These are phyloP conservation scores for Morpho deidamia DNA, from an alignment of 2,888 invertebrate genomes.

Conservation along the genomic window DNA sequence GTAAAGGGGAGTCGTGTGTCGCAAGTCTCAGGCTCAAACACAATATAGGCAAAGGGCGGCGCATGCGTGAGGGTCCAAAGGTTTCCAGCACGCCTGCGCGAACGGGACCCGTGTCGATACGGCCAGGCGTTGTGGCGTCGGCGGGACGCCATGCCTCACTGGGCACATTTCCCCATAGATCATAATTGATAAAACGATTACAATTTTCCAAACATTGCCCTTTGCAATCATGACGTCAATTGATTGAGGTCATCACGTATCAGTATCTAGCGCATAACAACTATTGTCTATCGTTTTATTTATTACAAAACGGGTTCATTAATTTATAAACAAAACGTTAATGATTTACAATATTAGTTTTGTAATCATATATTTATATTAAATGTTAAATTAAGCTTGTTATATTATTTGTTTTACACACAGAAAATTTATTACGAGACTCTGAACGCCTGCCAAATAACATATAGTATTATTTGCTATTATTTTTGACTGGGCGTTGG, in stretches of 20 bases:
- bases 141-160: conserved; percentile 46
- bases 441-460: conserved; percentile 1
- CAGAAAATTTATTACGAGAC: background rate
- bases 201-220: conserved; percentile 8
- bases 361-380: no score
- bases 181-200: conserved; percentile 26
- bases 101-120: conserved; percentile 29
- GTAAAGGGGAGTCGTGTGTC: conserved; percentile 62
- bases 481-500: background rate
- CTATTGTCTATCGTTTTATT: background rate
- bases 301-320: background rate
- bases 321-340: background rate
- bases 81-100: conserved; percentile 53
- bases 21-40: conserved; percentile 45
- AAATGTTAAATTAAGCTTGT: no score
- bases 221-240: conserved; percentile 14
- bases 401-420: no score
- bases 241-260: background rate
- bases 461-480: background rate
- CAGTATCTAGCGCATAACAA: no score
- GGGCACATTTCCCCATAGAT: conserved; percentile 24
- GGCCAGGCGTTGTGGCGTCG: conserved; percentile 47
- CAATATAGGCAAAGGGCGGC: conserved; percentile 37
- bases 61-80: conserved; percentile 47
- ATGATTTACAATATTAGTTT: no score